Base-by-base conservation (phyloP, 2,888 invertebrate species). In the Orchesella flavescens region DNA sequence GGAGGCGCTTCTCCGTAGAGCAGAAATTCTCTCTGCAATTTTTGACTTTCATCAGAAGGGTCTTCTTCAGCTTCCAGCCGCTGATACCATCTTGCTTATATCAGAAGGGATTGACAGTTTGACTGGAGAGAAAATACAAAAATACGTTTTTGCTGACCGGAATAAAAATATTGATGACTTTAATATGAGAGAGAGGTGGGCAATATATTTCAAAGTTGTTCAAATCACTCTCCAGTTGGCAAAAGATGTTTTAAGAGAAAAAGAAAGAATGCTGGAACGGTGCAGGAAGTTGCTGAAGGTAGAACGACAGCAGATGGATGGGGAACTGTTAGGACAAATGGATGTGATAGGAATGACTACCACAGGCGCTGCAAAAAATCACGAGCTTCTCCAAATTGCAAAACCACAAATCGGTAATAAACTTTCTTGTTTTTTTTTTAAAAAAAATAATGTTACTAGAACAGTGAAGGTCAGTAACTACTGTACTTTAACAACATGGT, bases 291-390 rank as follows among this genome's bases (percentile, higher is more conserved):
- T 21, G 84, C 79, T n/a, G 78, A 69, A 9, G 24, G 84, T 0
- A 49, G 86, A 46, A 71, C 86, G 12, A 55, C 83, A 1, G 75
- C 75, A 49, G 55, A 71, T 61, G 0, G 87, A 88, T 24, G 87
- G 86, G 0, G 7, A 59, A 10, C 12, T 87, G 15, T 57, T 88
- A 15, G 15, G 69, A 34, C 83, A 71, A 19, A 79, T 49, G 9
- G 80, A 66, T 10, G 78, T 86, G 12, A 83, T 85, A 2, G 94
- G 94, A 0, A 93, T 95, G 90, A 96, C 96, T 4, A 95, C 95
- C 0, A 93, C 94, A 0, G 93, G 93, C 19, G 95, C 95, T 0
- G 95, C 95, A 0, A 91, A 93, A 75, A 90, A 93, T 19, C 93
- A 93, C 86, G 91, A 92, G 0, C 90, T 94, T 4, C 90, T 96